phyloP scores from a whole-genome alignment of 2,113 vertebrate genomes.

The Lates calcarifer region DNA sequence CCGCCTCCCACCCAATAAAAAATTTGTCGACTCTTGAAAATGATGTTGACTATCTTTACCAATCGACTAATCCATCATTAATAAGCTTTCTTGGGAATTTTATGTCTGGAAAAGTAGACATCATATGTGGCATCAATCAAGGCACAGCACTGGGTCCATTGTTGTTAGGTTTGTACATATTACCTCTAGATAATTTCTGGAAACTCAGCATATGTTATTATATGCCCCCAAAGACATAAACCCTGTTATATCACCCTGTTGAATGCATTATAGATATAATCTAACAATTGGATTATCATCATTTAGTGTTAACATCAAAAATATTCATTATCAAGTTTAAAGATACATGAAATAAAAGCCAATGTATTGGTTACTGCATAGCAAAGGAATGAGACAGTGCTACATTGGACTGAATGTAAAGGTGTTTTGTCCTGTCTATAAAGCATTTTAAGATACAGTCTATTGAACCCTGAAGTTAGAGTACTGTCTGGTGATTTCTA shows the following conservation, averaged over 20 bases:
- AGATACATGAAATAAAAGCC: neutral
- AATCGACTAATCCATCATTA: too few relatives aligned
- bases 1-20: too few relatives aligned
- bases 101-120: neutral
- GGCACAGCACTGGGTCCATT: neutral
- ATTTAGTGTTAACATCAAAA: too few relatives aligned
- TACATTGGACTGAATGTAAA: neutral
- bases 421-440: neutral
- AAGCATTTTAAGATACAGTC: neutral
- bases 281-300: too few relatives aligned
- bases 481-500: neutral
- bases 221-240: too few relatives aligned
- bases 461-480: constrained; percentile 1
- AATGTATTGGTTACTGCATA: neutral
- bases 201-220: neutral
- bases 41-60: too few relatives aligned
- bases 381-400: neutral
- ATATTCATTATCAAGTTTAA: too few relatives aligned
- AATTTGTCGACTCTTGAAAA: too few relatives aligned
- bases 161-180: neutral
- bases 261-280: too few relatives aligned
- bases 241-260: too few relatives aligned
- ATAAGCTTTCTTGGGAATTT: neutral
- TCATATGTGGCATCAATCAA: neutral
- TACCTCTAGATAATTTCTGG: fast-evolving